Evolutionary conservation across 2,888 invertebrate genomes (phyloP), one percentile per base, ranked within the genome.

Genomic region (Pyrochroa serraticornis): DNA sequence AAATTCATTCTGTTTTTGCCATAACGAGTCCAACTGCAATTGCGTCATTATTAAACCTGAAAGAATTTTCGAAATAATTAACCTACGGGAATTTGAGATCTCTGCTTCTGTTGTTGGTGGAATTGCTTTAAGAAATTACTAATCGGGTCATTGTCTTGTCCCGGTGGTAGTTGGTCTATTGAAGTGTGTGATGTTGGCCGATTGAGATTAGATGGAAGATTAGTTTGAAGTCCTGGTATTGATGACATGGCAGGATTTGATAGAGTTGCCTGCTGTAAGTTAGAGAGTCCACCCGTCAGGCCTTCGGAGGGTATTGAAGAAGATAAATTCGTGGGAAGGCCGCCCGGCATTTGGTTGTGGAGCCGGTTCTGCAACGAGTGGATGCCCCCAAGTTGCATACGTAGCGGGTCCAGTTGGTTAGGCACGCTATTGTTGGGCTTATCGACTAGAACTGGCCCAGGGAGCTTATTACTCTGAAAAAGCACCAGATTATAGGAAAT

Each of bases 361-460:
- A 71, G 45, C 31, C 77, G 69, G 74, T 75, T 60, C 69, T 75
- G 60, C 55, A 81, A 74, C 13, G 75, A 69, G 56, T 81, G 81
- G 49, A 83, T 75, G 14, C 81, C 80, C 36, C 81, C 80, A 80
- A 84, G 82, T 62, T 84, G 83, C 51, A 82, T 80, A 42, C 83
- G 82, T 34, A 83, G 71, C 5, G 83, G 82, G 72, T 84, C 83
- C 41, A 83, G 70, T n/a, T 75, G 70, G 22, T 74, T 68, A 34
- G 71, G 70, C 47, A 75, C 61, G 48, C 64, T 66, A 39, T 71
- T 68, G 2, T 71, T 68, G 12, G 73, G 72, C 60, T 77, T 76
- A 6, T 77, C 76, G 31, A 73, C 67, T 55, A 75, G 55, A 45
- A 71, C 64, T 32, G 71, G 70, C 7, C 71, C 66, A 37, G 77